phyloP scores from a whole-genome alignment of 2,888 invertebrate species.

The Anoplius nigerrimus region DNA sequence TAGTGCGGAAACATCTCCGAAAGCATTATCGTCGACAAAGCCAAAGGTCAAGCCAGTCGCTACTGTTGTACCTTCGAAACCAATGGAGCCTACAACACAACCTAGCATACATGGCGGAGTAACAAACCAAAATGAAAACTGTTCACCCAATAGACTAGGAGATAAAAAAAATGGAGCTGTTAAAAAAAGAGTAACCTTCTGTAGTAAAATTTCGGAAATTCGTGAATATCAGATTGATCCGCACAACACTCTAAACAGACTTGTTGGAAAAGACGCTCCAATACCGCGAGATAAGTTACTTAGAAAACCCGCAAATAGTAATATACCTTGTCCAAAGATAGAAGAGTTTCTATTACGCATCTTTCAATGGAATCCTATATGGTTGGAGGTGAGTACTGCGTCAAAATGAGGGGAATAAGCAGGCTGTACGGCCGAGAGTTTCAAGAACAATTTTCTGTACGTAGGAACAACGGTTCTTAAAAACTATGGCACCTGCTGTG shows the following conservation, averaged over 20 bases:
- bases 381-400: constrained; percentile 76
- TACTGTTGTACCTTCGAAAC: too few relatives aligned
- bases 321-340: constrained; percentile 42
- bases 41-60: background rate
- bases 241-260: constrained; percentile 52
- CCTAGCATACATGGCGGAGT: background rate
- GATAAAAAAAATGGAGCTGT: background rate
- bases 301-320: constrained; percentile 63
- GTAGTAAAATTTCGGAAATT: constrained; percentile 38
- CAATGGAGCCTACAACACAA: background rate
- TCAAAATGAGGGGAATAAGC: constrained; percentile 1
- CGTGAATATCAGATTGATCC: constrained; percentile 51
- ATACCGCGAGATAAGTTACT: constrained; percentile 44
- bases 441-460: background rate
- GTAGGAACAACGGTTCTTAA: constrained; percentile 75
- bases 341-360: constrained; percentile 78
- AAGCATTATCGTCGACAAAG: background rate
- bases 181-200: constrained; percentile 60
- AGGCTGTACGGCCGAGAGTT: too few relatives aligned
- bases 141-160: constrained; percentile 2
- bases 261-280: constrained; percentile 64
- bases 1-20: background rate
- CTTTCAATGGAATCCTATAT: constrained; percentile 81
- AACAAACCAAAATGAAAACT: constrained; percentile 22
- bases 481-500: constrained; percentile 77